Evolutionary conservation across 2,113 vertebrate genomes (phyloP).

Genomic region (Tinamus guttatus): DNA sequence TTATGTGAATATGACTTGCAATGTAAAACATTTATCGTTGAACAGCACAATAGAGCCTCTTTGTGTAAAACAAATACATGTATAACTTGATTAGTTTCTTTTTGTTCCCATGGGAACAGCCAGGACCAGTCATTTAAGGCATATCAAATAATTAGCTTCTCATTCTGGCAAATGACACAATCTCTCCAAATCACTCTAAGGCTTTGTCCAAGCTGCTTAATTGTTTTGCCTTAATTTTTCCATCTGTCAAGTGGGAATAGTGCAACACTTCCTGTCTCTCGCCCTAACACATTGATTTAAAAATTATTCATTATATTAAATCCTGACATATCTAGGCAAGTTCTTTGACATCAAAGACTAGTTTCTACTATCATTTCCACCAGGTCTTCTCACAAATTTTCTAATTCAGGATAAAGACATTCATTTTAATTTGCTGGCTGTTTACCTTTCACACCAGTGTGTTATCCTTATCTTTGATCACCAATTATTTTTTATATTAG

Average conservation of each 20-base stretch:
- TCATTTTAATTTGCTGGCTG: background rate
- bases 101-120: background rate
- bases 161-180: background rate
- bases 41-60: background rate
- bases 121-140: background rate
- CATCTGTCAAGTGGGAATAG: background rate
- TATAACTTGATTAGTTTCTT: background rate
- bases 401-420: background rate
- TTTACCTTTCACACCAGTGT: background rate
- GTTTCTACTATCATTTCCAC: background rate
- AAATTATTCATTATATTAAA: background rate
- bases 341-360: background rate
- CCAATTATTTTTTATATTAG: background rate
- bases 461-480: background rate
- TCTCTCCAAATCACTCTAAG: background rate
- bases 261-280: background rate
- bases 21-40: background rate
- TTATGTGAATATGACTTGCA: background rate
- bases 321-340: background rate
- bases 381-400: background rate
- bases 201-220: background rate
- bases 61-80: background rate
- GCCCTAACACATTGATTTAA: background rate
- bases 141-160: background rate
- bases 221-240: background rate